Percentiles rank a stretch among this genome's conserved stretches.
Conservation (phyloP, 1,140 invertebrate genomes). For the Papilio machaon region DNA sequence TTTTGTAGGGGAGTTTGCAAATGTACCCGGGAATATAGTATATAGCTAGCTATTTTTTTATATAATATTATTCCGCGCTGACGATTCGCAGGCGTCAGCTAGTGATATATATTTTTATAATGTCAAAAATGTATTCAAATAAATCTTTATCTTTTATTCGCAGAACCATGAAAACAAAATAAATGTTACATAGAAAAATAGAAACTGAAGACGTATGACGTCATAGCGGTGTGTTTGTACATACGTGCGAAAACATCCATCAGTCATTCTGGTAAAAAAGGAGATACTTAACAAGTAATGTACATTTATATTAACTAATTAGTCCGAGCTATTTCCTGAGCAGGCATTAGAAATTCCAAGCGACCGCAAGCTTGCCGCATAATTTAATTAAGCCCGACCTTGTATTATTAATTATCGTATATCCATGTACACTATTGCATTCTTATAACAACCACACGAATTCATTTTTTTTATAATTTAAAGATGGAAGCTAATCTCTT, state of each 20-base stretch:
- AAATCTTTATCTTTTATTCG: too few species aligned
- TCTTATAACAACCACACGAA: not conserved
- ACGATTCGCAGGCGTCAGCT: too few species aligned
- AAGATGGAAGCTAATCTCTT: not conserved
- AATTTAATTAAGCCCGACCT: constrained; percentile 32
- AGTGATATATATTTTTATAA: too few species aligned
- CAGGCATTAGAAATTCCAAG: constrained; percentile 32
- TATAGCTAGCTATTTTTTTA: too few species aligned
- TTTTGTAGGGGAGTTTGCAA: too few species aligned
- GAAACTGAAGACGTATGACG: too few species aligned
- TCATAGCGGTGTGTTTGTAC: too few species aligned
- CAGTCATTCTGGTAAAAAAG: not conserved
- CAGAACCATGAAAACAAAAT: too few species aligned
- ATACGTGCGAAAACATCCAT: not conserved
- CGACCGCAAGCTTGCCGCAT: constrained; percentile 32
- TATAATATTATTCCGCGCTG: too few species aligned
- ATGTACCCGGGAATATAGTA: too few species aligned
- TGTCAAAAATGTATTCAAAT: too few species aligned
- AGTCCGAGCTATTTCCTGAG: constrained; percentile 19
- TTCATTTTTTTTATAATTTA: not conserved
- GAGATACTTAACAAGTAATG: not conserved
- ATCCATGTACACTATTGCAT: constrained; percentile 4
- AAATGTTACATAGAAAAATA: too few species aligned
- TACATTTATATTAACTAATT: constrained; percentile 28
- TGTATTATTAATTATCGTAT: constrained; percentile 23